A percentile compares a stretch with the other conserved stretches of the same genome.
These are phyloP conservation scores for Aptenodytes forsteri DNA, from an alignment of 2,113 vertebrate genomes.

Conservation along the genomic window DNA sequence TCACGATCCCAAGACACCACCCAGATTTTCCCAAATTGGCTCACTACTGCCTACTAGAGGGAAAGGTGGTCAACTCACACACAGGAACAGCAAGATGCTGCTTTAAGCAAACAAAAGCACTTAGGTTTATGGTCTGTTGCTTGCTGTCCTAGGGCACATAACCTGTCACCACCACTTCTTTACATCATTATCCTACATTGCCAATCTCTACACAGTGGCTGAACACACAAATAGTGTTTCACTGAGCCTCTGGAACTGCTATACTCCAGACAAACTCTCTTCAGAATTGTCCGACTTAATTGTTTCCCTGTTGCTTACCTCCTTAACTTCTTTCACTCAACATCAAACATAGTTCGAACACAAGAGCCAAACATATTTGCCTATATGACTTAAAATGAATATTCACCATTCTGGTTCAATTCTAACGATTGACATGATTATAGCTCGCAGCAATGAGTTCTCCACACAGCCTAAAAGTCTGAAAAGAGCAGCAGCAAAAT, in stretches of 20 bases:
- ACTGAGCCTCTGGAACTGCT: neutral
- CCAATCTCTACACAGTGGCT: neutral
- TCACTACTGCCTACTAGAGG: neutral
- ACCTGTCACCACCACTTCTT: neutral
- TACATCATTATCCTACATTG: neutral
- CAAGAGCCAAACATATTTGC: neutral
- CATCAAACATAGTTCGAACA: neutral
- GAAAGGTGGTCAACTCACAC: neutral
- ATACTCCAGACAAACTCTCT: neutral
- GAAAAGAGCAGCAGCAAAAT: conserved; percentile 18
- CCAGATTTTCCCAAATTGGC: too few species aligned
- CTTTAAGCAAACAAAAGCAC: neutral
- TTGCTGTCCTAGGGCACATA: neutral
- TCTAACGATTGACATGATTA: neutral
- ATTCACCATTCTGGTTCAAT: neutral
- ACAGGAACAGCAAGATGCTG: neutral
- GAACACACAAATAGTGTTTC: neutral
- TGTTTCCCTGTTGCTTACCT: neutral
- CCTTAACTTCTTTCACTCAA: neutral
- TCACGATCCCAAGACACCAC: neutral
- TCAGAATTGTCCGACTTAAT: neutral
- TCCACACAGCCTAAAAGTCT: neutral
- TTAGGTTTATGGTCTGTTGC: neutral
- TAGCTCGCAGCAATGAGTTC: neutral
- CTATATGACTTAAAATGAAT: neutral